These are phyloP conservation scores for Oxystoma pomonae DNA, from an alignment of 2,888 invertebrate genomes.

Conservation along the genomic window DNA sequence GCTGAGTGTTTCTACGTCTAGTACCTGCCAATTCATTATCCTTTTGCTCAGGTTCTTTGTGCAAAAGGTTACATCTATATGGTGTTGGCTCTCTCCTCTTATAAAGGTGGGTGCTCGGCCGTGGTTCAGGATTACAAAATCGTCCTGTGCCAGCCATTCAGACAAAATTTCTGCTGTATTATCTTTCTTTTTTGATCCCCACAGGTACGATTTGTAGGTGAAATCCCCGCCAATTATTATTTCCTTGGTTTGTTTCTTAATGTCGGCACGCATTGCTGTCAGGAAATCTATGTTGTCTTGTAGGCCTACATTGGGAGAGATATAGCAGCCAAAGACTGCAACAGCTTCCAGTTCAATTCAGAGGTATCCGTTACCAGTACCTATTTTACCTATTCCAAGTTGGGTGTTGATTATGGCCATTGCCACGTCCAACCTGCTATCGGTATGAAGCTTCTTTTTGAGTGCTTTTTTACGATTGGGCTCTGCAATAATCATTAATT, in stretches of 20 bases:
- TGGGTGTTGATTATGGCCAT: background rate
- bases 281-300: background rate
- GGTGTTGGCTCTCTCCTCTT: background rate
- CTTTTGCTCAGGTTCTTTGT: background rate
- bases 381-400: background rate
- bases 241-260: constrained; percentile 3
- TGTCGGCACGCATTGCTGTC: background rate
- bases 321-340: background rate
- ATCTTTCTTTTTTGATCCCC: constrained; percentile 10
- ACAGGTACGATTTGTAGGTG: constrained; percentile 11
- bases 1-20: constrained; percentile 11
- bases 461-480: constrained; percentile 11
- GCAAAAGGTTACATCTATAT: constrained; percentile 13
- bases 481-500: constrained; percentile 17
- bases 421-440: constrained; percentile 2
- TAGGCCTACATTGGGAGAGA: background rate
- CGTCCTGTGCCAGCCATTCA: no score
- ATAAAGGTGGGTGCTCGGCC: no score
- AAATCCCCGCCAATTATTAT: constrained; percentile 12
- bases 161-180: no score
- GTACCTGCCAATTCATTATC: constrained; percentile 10
- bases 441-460: background rate
- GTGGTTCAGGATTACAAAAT: no score
- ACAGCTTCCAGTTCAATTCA: background rate
- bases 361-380: background rate